Evolutionary conservation across 2,113 vertebrate species (phyloP), one percentile per base, ranked within the genome.

Genomic region (Zingel zingel): DNA sequence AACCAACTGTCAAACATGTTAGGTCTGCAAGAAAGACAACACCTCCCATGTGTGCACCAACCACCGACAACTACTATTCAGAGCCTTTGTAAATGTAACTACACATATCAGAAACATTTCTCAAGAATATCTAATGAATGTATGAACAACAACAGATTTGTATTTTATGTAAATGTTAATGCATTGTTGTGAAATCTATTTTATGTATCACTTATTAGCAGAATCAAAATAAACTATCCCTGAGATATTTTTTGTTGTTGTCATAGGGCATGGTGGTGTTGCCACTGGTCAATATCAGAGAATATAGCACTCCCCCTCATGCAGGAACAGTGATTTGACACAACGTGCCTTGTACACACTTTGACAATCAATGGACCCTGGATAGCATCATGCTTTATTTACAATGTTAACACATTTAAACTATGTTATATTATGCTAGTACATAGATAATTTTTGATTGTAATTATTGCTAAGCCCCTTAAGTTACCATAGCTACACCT

Each of bases 1-100:
- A 66, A 51, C 7, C 47, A 51, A 43, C 74, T 84, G 48, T 67
- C 33, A 39, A 23, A 71, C 77, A 51, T 83, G 59, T 69, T 64
- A 12, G 25, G 56, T 76, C 57, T 65, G 72, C 45, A 54, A 51
- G 25, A 48, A 65, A 69, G 15, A 70, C 43, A 7, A 9, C 56
- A 15, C 53, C 14, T 50, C 63, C 21, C 15, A 25, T 63, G n/a
- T 53, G 36, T 62, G 59, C 19, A 36, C 18, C 16, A 4, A 12
- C 39, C 39, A 9, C 58, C 59, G 5, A 0, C 48, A 21, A 23
- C 51, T 16, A 2, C 6, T 23, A 25, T 25, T 9, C 15, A 27
- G 23, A 66, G 43, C 8, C 43, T 67, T 27, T 48, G n/a, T 66
- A 30, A 78, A 48, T 48, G 23, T 14, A 58, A 69, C 23, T 3